Evolutionary conservation across 2,797 vertebrate species (phyloP), one percentile per base, ranked within the genome.

Genomic region (Cygnus olor): DNA sequence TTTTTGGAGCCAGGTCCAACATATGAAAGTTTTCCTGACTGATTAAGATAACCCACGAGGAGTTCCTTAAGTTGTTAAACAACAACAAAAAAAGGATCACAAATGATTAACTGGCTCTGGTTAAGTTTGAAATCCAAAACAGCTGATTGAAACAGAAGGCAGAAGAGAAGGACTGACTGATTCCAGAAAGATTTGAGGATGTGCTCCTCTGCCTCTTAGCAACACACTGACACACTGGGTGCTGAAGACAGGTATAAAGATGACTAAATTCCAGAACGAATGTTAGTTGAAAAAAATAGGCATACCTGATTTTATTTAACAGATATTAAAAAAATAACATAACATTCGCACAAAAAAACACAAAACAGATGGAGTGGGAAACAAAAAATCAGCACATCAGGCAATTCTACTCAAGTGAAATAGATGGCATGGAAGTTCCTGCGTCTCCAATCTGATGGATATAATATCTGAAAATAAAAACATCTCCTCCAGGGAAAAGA

Each of bases 391-490:
- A 93, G 60, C 63, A 81, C 20, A 90, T 61, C 28, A 45, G 32
- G 61, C 61, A 89, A 78, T 71, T 80, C 76, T 47, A 80, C 42
- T 80, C 63, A 89, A 92, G 36, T 56, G 34, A 92, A 93, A 87
- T 81, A 80, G 68, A 92, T 32, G 34, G 64, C 53, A 83, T 36
- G 85, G 61, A 83, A 93, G 65, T 66, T 89, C 34, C 32, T 0
- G 2, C 18, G 36, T 82, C 68, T 95, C 32, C 66, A 73, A 60
- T 45, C 28, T 84, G 73, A 81, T 54, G 53, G 49, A 91, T 54
- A 27, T 7, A 79, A 42, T 66, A 91, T 13, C 77, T 73, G 47
- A 86, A 88, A 95, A 88, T 42, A 88, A 94, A 88, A 91, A 27
- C 25, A 80, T 11, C 11, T 88, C 24, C 45, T 79, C 60, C 68